These are phyloP conservation scores for Camptogramma bilineatum DNA, from an alignment of 2,888 invertebrate species.

Conservation along the genomic window DNA sequence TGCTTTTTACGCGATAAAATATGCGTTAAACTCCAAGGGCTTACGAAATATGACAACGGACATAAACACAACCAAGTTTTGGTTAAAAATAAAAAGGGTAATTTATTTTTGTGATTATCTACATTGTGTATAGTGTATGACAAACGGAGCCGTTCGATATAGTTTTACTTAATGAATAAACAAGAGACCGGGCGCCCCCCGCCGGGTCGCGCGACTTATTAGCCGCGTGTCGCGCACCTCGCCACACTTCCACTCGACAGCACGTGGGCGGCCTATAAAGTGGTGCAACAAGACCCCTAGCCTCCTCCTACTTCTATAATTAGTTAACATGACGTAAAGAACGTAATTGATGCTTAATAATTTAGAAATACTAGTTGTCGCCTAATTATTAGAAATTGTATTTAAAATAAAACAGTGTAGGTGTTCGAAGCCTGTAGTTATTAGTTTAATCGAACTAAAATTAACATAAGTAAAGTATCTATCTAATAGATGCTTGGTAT, in stretches of 20 bases:
- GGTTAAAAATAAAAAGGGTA: not conserved
- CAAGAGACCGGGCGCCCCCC: constrained; percentile 26
- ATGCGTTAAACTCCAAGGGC: constrained; percentile 4
- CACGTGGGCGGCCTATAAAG: not conserved
- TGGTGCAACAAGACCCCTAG: not conserved
- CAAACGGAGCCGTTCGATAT: constrained; percentile 12
- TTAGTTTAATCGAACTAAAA: constrained; percentile 18
- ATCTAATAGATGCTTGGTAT: constrained; percentile 20
- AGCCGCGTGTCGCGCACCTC: constrained; percentile 1
- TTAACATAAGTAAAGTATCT: constrained; percentile 14
- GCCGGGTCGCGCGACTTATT: constrained; percentile 12
- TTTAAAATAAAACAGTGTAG: constrained; percentile 8
- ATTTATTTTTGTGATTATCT: constrained; percentile 30
- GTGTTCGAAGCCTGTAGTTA: constrained; percentile 11
- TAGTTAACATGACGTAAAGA: constrained; percentile 2
- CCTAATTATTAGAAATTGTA: constrained; percentile 17
- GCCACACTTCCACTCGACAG: not conserved
- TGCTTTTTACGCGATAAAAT: constrained; percentile 11
- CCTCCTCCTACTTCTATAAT: constrained; percentile 5
- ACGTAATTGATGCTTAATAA: constrained; percentile 1
- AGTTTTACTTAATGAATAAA: constrained; percentile 28
- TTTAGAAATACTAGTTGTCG: constrained; percentile 8
- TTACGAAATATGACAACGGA: constrained; percentile 25
- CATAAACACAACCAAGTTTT: constrained; percentile 3
- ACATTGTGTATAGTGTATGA: constrained; percentile 4